phyloP scores from a whole-genome alignment of 2,797 vertebrate species.

The Kryptolebias ocellatus region DNA sequence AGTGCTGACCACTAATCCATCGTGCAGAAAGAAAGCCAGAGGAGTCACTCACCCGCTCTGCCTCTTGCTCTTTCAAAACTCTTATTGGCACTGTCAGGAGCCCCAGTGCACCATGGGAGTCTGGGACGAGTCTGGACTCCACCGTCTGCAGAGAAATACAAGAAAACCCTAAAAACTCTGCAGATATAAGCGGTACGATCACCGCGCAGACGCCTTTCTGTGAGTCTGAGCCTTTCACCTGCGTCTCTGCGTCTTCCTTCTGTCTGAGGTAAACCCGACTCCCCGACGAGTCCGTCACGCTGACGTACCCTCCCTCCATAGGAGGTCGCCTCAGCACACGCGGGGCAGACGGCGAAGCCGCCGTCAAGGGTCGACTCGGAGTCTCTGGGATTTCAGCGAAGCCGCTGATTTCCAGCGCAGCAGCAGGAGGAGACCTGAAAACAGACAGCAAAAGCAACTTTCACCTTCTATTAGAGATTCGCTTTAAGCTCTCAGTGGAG shows the following conservation, averaged over 20 bases:
- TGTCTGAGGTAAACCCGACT: constrained; percentile 87
- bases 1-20: too few relatives aligned
- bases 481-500: too few relatives aligned
- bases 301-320: constrained; percentile 89
- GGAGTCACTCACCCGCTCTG: constrained; percentile 80
- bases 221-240: constrained; percentile 39
- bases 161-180: constrained; percentile 5
- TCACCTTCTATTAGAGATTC: too few relatives aligned
- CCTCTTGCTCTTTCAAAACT: constrained; percentile 86
- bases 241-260: constrained; percentile 69
- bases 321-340: constrained; percentile 86
- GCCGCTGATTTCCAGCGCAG: constrained; percentile 76
- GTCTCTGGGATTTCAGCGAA: constrained; percentile 66
- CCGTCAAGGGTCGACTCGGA: constrained; percentile 28
- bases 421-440: constrained; percentile 37
- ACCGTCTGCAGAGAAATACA: constrained; percentile 47
- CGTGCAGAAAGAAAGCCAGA: too few relatives aligned
- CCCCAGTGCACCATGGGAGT: constrained; percentile 75
- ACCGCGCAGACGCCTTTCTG: neutral
- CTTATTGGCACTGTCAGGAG: constrained; percentile 85
- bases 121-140: constrained; percentile 61
- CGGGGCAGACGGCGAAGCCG: constrained; percentile 16
- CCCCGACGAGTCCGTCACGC: constrained; percentile 87
- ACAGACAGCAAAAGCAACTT: constrained; percentile 19
- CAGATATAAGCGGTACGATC: neutral